These are phyloP conservation scores for Candidula unifasciata DNA, from an alignment of 2,888 invertebrate species.

Conservation along the genomic window DNA sequence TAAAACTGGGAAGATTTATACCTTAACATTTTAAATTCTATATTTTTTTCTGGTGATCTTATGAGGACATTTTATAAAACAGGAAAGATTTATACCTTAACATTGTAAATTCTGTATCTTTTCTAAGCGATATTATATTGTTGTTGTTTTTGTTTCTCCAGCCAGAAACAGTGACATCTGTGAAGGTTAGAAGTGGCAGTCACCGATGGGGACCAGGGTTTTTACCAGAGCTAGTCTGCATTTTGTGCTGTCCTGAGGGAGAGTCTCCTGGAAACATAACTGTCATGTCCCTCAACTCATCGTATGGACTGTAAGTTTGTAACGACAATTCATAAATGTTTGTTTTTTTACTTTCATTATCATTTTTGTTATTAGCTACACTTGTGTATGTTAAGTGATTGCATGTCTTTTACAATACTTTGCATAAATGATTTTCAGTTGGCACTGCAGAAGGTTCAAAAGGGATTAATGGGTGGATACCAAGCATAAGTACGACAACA, in stretches of 20 bases:
- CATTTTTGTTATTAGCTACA: neutral
- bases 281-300: slow-evolving; percentile 94
- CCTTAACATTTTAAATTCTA: too few relatives aligned
- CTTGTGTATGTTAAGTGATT: neutral
- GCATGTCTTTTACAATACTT: too few relatives aligned
- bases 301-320: slow-evolving; percentile 94
- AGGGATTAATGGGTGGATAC: too few relatives aligned
- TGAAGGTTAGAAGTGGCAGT: slow-evolving; percentile 84
- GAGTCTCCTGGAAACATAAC: slow-evolving; percentile 89
- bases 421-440: too few relatives aligned
- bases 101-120: too few relatives aligned
- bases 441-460: too few relatives aligned
- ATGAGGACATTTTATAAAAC: too few relatives aligned
- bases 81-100: too few relatives aligned
- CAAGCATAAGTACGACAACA: too few relatives aligned
- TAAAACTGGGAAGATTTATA: too few relatives aligned
- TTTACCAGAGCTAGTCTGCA: slow-evolving; percentile 95
- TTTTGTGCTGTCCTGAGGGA: slow-evolving; percentile 89
- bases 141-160: slow-evolving; percentile 52
- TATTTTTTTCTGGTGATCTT: too few relatives aligned
- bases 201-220: slow-evolving; percentile 94
- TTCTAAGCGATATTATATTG: too few relatives aligned
- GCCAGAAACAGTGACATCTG: slow-evolving; percentile 75
- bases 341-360: neutral
- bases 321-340: neutral